Percentiles rank a stretch among this genome's conserved stretches.
These are phyloP conservation scores for Athalia circularis DNA, from an alignment of 2,888 invertebrate species.

Conservation along the genomic window DNA sequence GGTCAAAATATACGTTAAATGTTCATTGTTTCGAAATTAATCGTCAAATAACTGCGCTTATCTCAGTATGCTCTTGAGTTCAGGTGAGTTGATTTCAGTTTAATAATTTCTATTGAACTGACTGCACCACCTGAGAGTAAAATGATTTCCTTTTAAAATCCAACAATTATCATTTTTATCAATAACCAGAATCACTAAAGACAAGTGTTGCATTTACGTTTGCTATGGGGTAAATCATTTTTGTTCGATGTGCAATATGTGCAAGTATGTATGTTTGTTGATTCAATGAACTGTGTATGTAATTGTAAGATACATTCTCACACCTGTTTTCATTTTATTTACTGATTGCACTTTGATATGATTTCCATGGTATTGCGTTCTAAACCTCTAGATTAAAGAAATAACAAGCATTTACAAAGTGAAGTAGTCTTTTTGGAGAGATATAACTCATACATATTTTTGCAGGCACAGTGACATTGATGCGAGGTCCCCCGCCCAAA, in stretches of 20 bases:
- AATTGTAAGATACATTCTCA: not conserved
- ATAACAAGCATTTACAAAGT: not conserved
- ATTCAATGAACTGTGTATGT: not conserved
- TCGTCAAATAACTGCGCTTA: not conserved
- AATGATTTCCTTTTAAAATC: not conserved
- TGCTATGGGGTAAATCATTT: not conserved
- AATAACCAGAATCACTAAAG: not conserved
- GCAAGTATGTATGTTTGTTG: not conserved
- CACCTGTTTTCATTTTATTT: not conserved
- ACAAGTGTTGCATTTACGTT: not conserved
- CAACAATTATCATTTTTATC: not conserved
- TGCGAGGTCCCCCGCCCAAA: constrained; percentile 71
- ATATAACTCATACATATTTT: constrained; percentile 1
- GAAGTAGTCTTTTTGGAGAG: not conserved
- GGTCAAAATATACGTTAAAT: too few species aligned
- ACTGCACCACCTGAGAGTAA: too few species aligned
- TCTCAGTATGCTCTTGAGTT: not conserved
- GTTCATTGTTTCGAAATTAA: not conserved
- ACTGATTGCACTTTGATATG: not conserved
- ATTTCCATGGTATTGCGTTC: too few species aligned
- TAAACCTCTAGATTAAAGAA: not conserved
- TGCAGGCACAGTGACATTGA: constrained; percentile 43
- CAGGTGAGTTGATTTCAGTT: not conserved
- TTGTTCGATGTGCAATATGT: not conserved
- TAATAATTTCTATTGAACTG: not conserved